A percentile compares a stretch with the other conserved stretches of the same genome.
phyloP scores from a whole-genome alignment of 2,797 vertebrate genomes.

The Poeciliopsis paucimaculata region DNA sequence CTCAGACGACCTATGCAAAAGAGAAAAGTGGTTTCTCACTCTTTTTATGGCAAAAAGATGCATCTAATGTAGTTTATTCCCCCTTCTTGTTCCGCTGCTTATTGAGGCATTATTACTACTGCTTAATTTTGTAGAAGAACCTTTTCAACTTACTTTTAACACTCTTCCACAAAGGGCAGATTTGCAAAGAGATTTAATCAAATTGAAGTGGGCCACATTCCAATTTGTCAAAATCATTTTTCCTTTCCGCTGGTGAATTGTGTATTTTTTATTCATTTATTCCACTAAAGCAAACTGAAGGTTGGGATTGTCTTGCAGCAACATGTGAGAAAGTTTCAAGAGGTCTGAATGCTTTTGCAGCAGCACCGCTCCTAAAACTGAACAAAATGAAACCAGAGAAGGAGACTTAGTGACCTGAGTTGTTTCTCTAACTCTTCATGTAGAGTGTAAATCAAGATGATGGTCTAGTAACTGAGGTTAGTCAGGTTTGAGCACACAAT shows the following conservation, averaged over 20 bases:
- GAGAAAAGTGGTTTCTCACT: conserved; percentile 12
- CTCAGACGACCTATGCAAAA: conserved; percentile 62
- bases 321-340: neutral
- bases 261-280: neutral
- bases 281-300: neutral
- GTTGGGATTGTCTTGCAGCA: neutral
- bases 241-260: neutral
- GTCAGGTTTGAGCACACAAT: conserved; percentile 8
- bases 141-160: neutral
- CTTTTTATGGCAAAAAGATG: neutral
- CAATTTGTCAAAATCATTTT: neutral
- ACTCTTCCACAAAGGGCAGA: neutral
- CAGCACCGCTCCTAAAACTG: conserved; percentile 24
- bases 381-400: conserved; percentile 12
- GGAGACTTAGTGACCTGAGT: conserved; percentile 24
- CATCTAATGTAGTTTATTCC: neutral
- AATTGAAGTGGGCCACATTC: neutral
- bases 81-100: conserved; percentile 9
- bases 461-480: conserved; percentile 8
- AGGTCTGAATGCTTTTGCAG: neutral
- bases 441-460: conserved; percentile 15
- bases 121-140: conserved; percentile 36
- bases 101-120: conserved; percentile 19
- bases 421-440: neutral
- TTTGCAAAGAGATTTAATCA: neutral